These are phyloP conservation scores for Rhopalosiphum padi DNA, from an alignment of 1,140 invertebrate species.

Conservation along the genomic window DNA sequence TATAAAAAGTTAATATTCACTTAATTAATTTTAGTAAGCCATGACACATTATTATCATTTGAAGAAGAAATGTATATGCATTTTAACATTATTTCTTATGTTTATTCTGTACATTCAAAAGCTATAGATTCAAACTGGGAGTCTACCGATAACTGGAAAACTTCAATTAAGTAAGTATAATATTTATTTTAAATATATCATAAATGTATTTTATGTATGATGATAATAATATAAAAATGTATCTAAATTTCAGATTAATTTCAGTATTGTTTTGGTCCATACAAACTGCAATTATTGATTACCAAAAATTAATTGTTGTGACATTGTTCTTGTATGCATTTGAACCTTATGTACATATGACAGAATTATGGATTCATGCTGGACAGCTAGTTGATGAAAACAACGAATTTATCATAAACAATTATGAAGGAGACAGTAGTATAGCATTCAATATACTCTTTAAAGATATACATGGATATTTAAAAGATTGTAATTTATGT, in stretches of 20 bases:
- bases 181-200: background rate
- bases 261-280: slow-evolving; percentile 50
- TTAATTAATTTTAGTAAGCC: slow-evolving; percentile 11
- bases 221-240: background rate
- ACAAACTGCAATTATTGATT: slow-evolving; percentile 36
- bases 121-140: slow-evolving; percentile 42
- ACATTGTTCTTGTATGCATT: slow-evolving; percentile 44
- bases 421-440: slow-evolving; percentile 44
- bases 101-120: slow-evolving; percentile 32
- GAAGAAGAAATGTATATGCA: slow-evolving; percentile 50
- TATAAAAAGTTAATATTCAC: background rate
- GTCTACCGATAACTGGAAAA: slow-evolving; percentile 32
- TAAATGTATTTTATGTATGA: background rate
- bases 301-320: slow-evolving; percentile 32
- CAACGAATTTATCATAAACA: slow-evolving; percentile 45
- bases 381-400: slow-evolving; percentile 40
- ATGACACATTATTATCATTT: slow-evolving; percentile 43
- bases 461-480: slow-evolving; percentile 37
- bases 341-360: slow-evolving; percentile 50
- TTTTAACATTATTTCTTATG: slow-evolving; percentile 43
- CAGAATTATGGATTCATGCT: slow-evolving; percentile 52
- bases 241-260: slow-evolving; percentile 50
- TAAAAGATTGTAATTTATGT: slow-evolving; percentile 10
- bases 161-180: slow-evolving; percentile 15
- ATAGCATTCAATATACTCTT: slow-evolving; percentile 42